phyloP scores from a whole-genome alignment of 2,888 invertebrate species.

The Actias luna region DNA sequence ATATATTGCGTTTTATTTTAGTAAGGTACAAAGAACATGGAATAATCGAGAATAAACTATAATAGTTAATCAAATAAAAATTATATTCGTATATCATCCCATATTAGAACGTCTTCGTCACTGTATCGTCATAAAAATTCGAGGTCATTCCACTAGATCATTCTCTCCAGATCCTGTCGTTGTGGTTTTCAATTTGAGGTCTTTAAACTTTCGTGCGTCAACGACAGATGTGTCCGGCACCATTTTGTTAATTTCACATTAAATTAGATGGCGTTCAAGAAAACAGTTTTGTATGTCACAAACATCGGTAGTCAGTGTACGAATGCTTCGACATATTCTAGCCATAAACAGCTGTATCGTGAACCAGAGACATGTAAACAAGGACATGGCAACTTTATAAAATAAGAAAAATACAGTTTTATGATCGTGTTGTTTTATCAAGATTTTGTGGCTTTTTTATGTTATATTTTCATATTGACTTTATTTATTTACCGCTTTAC shows the following conservation, averaged over 20 bases:
- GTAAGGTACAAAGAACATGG: slow-evolving; percentile 4
- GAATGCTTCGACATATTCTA: background rate
- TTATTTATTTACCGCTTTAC: background rate
- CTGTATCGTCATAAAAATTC: background rate
- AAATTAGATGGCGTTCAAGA: background rate
- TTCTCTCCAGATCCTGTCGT: background rate
- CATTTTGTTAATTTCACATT: background rate
- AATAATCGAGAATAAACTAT: background rate
- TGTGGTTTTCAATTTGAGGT: background rate
- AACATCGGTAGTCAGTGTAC: background rate
- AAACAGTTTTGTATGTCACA: background rate
- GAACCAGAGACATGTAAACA: background rate
- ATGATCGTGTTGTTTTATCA: background rate
- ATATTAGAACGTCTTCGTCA: background rate
- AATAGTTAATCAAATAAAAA: background rate
- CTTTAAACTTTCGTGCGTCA: background rate
- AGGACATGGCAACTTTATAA: background rate
- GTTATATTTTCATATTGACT: background rate
- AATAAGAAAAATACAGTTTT: background rate
- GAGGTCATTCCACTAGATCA: background rate
- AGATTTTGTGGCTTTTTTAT: background rate
- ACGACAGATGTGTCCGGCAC: background rate
- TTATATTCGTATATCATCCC: background rate
- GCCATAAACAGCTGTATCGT: background rate
- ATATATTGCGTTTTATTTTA: slow-evolving; percentile 15